Conservation (phyloP, 2,113 vertebrate species). For the Raja brachyura region DNA sequence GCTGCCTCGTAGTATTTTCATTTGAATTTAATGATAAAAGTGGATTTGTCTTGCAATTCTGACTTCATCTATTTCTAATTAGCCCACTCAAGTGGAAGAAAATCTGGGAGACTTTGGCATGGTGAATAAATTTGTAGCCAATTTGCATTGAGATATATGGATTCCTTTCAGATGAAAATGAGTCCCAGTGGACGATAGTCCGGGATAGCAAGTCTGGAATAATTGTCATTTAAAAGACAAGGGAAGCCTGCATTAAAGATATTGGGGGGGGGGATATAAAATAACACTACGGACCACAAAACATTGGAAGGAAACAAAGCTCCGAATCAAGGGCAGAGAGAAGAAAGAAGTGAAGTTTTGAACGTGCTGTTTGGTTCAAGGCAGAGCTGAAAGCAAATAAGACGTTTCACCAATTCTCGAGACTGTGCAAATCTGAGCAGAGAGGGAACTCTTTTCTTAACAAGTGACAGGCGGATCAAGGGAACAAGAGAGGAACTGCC, state of each 20-base stretch:
- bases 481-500: background rate
- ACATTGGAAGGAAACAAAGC: background rate
- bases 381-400: background rate
- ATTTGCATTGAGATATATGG: conserved; percentile 8
- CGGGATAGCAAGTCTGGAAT: background rate
- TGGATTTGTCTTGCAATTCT: background rate
- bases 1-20: background rate
- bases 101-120: background rate
- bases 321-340: too few species aligned
- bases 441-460: background rate
- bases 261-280: background rate
- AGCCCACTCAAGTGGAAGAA: background rate
- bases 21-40: conserved; percentile 21
- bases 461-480: background rate
- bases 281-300: background rate
- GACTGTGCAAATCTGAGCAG: background rate
- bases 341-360: background rate
- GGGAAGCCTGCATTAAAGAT: background rate
- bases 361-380: background rate
- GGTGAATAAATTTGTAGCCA: background rate
- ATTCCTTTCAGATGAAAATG: conserved; percentile 18
- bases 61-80: conserved; percentile 28
- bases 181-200: background rate
- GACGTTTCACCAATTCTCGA: background rate
- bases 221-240: background rate